Evolutionary conservation across 2,797 vertebrate genomes (phyloP).

Genomic region (Sebastiscus tertius): DNA sequence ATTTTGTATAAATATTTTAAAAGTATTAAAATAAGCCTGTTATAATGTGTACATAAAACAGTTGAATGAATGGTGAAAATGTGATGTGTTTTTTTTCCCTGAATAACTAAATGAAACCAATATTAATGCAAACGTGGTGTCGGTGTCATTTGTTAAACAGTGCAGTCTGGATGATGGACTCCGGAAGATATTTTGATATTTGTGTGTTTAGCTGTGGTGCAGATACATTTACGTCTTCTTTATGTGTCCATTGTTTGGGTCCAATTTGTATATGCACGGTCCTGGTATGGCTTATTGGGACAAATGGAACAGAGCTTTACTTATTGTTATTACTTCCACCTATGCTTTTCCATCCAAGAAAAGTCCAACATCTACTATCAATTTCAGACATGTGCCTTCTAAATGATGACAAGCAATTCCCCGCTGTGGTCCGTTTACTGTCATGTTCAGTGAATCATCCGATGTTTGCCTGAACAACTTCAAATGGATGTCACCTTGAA

Average conservation of each 20-base stretch:
- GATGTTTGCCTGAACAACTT: background rate
- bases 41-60: conserved; percentile 78
- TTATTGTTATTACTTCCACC: background rate
- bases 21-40: conserved; percentile 81
- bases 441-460: background rate
- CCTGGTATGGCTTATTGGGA: background rate
- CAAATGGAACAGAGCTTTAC: background rate
- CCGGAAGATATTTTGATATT: background rate
- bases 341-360: background rate
- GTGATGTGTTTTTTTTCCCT: conserved; percentile 69
- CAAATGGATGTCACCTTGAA: background rate
- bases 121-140: conserved; percentile 73
- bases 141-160: conserved; percentile 57
- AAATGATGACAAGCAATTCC: background rate
- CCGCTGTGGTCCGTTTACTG: background rate
- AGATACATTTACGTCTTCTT: background rate
- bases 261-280: background rate
- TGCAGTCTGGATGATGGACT: background rate
- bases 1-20: conserved; percentile 86
- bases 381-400: background rate
- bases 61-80: conserved; percentile 77
- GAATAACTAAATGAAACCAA: conserved; percentile 82
- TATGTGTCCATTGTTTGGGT: background rate
- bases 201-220: background rate
- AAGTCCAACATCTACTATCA: background rate